These are phyloP conservation scores for Trinorchestia longiramus DNA, from an alignment of 1,140 invertebrate species.

Conservation along the genomic window DNA sequence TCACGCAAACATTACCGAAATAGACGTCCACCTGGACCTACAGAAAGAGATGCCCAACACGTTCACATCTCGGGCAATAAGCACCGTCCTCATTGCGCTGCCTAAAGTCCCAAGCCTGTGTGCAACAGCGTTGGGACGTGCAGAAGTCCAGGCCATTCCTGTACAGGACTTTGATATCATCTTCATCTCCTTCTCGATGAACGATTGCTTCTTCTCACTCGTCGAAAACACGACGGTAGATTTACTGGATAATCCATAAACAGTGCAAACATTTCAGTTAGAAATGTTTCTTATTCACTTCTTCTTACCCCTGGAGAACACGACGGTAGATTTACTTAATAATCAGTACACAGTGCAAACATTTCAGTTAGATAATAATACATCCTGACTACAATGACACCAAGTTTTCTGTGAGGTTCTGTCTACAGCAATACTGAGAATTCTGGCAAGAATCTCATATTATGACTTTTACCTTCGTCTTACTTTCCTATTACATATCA, in stretches of 20 bases:
- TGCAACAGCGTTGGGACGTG: background rate
- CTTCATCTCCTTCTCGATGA: background rate
- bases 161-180: background rate
- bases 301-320: background rate
- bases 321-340: background rate
- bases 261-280: background rate
- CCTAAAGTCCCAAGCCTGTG: background rate
- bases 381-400: no score
- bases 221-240: background rate
- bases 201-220: slow-evolving; percentile 32
- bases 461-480: no score
- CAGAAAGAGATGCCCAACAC: background rate
- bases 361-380: no score
- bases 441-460: no score
- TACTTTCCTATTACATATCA: no score
- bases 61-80: background rate
- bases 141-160: background rate
- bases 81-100: background rate
- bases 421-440: no score
- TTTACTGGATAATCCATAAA: background rate
- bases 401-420: no score
- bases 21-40: background rate
- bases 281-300: background rate
- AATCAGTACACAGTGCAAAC: no score
- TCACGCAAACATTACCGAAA: background rate